Evolutionary conservation across 2,113 vertebrate genomes (phyloP), one percentile per base, ranked within the genome.

Genomic region (Phyllopteryx taeniolatus): DNA sequence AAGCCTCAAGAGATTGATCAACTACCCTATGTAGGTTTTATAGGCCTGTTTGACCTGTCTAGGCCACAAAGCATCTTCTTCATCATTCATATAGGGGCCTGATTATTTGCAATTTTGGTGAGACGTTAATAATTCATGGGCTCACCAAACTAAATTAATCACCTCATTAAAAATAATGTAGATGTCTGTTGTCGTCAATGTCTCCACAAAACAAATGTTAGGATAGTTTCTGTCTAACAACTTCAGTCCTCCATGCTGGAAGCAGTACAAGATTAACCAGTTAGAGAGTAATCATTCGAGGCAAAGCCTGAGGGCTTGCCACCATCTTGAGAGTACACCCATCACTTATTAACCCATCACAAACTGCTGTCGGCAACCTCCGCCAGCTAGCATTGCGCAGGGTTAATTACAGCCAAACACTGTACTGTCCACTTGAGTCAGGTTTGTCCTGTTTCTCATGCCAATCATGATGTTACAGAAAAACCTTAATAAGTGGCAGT

Each of bases 181-280:
- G 17, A 42, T 20, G 43, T 39, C 19, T n/a, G 42, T 20, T 44
- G 5, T 68, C 39, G 19, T 39, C 33, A 68, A 33, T 68, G 31
- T 39, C 17, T 8, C 19, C 5, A 5, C n/a, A 5, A 35, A 35
- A 53, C 17, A 35, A 33, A 39, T 39, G 9, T 68, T 19, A 14
- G 43, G 39, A 67, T 19, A 49, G 22, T 67, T 67, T 66, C 0
- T 8, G 46, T 68, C 15, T 70, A 13, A 20, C 51, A 22, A 43
- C 33, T 67, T 12, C 9, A 11, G 39, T n/a, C 35, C n/a, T 14
- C n/a, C 8, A 33, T 68, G 43, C 31, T 46, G 19, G 43, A 75
- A 49, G 43, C 12, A 68, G 57, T 51, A 49, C 14, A 19, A 69
- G 67, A 54, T 71, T 61, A 76, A 68, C 65, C 46, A 72, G 47